phyloP scores from a whole-genome alignment of 2,113 vertebrate genomes.

The Oryzias woworae region DNA sequence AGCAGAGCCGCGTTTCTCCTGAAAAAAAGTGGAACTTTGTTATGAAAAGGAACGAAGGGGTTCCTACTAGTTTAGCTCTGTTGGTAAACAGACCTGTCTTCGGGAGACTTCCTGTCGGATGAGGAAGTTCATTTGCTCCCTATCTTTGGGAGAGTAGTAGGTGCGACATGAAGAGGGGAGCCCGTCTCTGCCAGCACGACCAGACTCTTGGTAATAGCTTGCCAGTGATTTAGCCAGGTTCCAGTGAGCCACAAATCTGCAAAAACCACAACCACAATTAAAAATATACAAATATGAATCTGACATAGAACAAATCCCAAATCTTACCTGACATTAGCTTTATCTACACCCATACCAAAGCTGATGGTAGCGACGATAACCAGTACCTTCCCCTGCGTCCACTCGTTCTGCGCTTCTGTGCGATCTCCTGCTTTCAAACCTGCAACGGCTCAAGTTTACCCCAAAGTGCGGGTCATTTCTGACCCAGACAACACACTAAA shows the following conservation, averaged over 20 bases:
- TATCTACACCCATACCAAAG: slow-evolving; percentile 99
- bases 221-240: slow-evolving; percentile 96
- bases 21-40: slow-evolving; percentile 5
- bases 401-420: slow-evolving; percentile 86
- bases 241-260: slow-evolving; percentile 97
- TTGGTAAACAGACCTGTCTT: slow-evolving; percentile 77
- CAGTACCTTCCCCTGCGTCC: slow-evolving; percentile 92
- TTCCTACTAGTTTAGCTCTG: neutral
- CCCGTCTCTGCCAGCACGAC: slow-evolving; percentile 92
- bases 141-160: slow-evolving; percentile 90
- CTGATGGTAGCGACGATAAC: slow-evolving; percentile 97
- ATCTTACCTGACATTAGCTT: slow-evolving; percentile 90
- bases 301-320: neutral
- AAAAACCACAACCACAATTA: neutral
- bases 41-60: neutral
- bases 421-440: slow-evolving; percentile 89
- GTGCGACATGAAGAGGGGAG: slow-evolving; percentile 89
- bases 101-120: slow-evolving; percentile 86
- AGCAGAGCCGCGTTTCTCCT: slow-evolving; percentile 86
- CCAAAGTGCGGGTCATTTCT: neutral
- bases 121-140: slow-evolving; percentile 89
- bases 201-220: slow-evolving; percentile 97
- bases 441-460: slow-evolving; percentile 35
- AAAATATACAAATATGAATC: neutral
- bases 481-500: neutral